Base-by-base conservation (phyloP, 1,140 invertebrate genomes). In the Monomorium pharaonis region DNA sequence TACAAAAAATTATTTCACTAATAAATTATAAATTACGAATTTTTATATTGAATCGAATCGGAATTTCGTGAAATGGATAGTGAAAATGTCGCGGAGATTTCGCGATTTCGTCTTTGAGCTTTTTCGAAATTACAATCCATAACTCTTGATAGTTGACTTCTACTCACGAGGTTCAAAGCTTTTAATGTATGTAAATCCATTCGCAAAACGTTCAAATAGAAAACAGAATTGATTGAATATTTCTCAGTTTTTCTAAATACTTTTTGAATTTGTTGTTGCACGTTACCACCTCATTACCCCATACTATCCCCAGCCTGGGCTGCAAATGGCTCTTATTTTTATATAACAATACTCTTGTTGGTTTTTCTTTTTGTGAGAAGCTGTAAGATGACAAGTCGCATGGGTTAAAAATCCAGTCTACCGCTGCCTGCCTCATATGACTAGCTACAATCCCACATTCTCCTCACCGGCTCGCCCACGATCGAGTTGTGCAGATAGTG, bases 401-500 rank as follows among this genome's bases (percentile, higher is more conserved):
- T 93, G 92, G 91, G 92, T 93, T 92, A 86, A 60, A 86, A 93
- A 93, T 94, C 92, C 93, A 93, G 92, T 89, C 88, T 85, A 88
- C 90, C 86, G 90, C 83, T 92, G 88, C 84, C 91, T 92, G 91
- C 91, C 87, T 92, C 74, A 87, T 89, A 87, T 91, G 77, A 90
- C 85, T 90, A 86, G 86, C 67, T 54, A 51, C 37, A 44, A n/a
- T 58, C 7, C 37, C 7, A 42, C 14, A 42, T 14, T 49, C 14
- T 72, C 65, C 30, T 10, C 18, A 30, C 2, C 5, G 1, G 18
- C 14, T n/a, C 16, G 33, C 6, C 54, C 14, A 83, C 21, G 9
- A 44, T 78, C 72, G 47, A 83, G 44, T 77, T 62, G 54, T 88
- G 86, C 76, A 89, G 88, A 65, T 74, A 80, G 76, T 14, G 56